Conservation (phyloP, 2,797 vertebrate species). For the Pangasius krempfi region DNA sequence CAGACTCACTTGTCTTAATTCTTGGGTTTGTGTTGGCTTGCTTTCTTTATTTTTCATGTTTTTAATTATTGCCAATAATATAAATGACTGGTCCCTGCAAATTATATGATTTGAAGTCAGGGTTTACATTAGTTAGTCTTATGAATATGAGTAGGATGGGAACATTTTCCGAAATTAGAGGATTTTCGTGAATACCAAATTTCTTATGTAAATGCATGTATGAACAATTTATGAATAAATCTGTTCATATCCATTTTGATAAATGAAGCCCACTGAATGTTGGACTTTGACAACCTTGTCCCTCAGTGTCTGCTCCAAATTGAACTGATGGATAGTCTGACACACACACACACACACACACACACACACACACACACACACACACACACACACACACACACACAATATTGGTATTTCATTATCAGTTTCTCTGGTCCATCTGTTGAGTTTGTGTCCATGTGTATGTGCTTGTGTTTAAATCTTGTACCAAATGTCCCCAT, state of each 20-base stretch:
- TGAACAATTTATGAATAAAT: neutral
- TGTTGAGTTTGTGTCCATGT: neutral
- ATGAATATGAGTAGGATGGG: too few relatives aligned
- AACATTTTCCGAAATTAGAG: neutral
- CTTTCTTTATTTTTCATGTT: neutral
- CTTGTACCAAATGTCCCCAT: neutral
- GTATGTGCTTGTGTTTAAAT: neutral
- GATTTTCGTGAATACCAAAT: neutral
- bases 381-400: neutral
- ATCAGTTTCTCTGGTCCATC: neutral
- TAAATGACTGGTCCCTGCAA: neutral
- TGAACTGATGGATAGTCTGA: neutral
- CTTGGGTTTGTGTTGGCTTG: neutral
- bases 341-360: neutral
- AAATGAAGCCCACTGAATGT: neutral
- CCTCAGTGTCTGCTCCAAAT: neutral
- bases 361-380: neutral
- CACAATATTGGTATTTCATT: neutral
- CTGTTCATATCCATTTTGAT: neutral
- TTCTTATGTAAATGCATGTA: neutral
- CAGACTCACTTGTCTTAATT: neutral
- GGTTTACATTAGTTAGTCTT: neutral
- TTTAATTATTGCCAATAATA: neutral
- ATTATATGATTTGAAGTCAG: neutral
- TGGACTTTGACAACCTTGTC: neutral